Percentiles rank a stretch among this genome's conserved stretches.
These are phyloP conservation scores for Pipistrellus kuhlii DNA, from an alignment of 2,797 vertebrate species.

Conservation along the genomic window DNA sequence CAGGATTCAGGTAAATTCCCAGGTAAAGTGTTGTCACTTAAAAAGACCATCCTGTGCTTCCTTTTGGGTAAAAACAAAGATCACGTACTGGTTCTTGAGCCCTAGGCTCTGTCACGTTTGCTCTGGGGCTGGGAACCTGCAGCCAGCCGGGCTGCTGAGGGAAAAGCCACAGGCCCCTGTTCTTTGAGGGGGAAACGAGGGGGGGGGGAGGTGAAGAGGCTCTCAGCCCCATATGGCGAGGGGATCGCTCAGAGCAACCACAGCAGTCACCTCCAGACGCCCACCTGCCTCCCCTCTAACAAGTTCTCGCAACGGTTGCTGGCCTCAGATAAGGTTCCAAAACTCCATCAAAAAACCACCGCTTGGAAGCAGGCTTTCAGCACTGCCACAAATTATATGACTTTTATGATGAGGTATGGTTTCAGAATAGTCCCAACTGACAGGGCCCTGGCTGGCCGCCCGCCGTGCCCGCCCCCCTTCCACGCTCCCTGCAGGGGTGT, in stretches of 20 bases:
- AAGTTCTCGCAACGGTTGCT: background rate
- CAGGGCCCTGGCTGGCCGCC: slow-evolving; percentile 58
- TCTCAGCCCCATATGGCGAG: background rate
- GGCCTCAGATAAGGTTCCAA: slow-evolving; percentile 49
- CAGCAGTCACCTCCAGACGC: background rate
- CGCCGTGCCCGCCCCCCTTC: background rate
- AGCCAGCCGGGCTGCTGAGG: background rate
- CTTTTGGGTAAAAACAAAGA: background rate
- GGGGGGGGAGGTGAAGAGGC: background rate
- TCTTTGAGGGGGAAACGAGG: background rate
- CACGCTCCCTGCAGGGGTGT: background rate
- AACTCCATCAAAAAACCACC: slow-evolving; percentile 66
- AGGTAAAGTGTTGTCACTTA: background rate
- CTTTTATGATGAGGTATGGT: slow-evolving; percentile 68
- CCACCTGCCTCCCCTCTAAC: background rate
- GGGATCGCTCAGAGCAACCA: background rate
- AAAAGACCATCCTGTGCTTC: background rate
- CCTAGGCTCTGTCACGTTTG: too few relatives aligned
- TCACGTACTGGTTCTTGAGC: background rate
- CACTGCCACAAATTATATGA: slow-evolving; percentile 56
- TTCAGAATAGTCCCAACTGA: slow-evolving; percentile 58
- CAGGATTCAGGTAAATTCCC: background rate
- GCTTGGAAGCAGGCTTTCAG: slow-evolving; percentile 71
- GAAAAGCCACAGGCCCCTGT: background rate
- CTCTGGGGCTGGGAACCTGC: background rate